These are phyloP conservation scores for Cyanoliseus patagonus DNA, from an alignment of 2,113 vertebrate genomes.

Conservation along the genomic window DNA sequence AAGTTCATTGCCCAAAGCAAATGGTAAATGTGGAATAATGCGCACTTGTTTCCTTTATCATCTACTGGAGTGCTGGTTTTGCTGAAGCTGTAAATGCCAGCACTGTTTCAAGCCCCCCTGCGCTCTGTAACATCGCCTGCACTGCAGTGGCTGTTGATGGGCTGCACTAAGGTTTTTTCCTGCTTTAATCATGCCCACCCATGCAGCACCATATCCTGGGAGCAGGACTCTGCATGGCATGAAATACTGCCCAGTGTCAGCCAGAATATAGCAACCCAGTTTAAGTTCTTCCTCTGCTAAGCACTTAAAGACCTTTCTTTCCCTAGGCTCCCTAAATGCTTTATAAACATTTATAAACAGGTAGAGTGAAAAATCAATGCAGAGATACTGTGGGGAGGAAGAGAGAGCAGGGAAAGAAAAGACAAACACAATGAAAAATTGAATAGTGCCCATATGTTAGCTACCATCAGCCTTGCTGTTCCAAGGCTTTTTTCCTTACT, in stretches of 20 bases:
- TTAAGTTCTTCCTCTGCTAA: slow-evolving; percentile 21
- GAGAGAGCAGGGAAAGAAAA: background rate
- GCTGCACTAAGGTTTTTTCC: background rate
- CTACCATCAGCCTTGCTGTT: background rate
- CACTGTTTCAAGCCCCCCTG: background rate
- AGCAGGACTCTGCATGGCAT: background rate
- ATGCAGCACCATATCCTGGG: background rate
- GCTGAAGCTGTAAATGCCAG: background rate
- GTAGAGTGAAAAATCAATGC: slow-evolving; percentile 60
- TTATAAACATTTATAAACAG: slow-evolving; percentile 64
- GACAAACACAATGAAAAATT: slow-evolving; percentile 17
- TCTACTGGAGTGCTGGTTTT: background rate
- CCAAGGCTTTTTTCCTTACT: background rate
- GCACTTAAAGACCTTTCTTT: slow-evolving; percentile 12
- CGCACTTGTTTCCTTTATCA: background rate
- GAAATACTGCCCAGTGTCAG: background rate
- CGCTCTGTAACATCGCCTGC: background rate
- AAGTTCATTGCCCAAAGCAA: background rate
- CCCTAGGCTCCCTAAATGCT: slow-evolving; percentile 40
- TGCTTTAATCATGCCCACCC: background rate
- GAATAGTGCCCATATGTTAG: background rate
- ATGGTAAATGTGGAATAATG: background rate
- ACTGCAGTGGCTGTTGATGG: background rate
- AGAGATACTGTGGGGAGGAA: background rate
- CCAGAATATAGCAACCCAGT: background rate